phyloP scores from a whole-genome alignment of 2,888 invertebrate genomes.

The Epinotia nisella region DNA sequence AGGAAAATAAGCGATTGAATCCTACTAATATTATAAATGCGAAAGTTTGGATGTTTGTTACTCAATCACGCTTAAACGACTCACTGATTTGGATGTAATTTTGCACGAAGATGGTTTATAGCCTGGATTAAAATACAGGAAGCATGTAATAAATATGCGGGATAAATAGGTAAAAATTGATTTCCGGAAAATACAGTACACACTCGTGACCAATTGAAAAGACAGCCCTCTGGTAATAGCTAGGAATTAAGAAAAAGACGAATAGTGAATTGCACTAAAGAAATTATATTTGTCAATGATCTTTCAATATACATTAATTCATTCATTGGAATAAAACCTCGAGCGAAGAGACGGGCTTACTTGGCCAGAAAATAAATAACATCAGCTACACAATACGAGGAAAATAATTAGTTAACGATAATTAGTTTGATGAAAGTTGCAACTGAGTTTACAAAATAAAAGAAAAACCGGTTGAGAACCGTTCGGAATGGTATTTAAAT shows the following conservation, averaged over 20 bases:
- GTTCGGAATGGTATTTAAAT: slow-evolving; percentile 10
- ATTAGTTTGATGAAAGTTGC: background rate
- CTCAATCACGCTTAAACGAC: no score
- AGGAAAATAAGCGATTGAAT: no score
- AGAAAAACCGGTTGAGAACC: background rate
- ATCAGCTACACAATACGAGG: slow-evolving; percentile 24
- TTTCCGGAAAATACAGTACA: no score
- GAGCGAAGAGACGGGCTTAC: slow-evolving; percentile 47
- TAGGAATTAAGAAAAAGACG: slow-evolving; percentile 20
- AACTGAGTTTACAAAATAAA: background rate
- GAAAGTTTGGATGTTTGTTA: no score
- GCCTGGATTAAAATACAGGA: no score
- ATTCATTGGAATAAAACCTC: slow-evolving; percentile 55
- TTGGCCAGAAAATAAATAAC: slow-evolving; percentile 40
- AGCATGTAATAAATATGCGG: no score
- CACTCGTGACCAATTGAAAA: no score
- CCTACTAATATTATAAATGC: no score
- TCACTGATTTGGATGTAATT: no score
- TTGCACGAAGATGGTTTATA: no score
- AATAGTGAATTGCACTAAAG: slow-evolving; percentile 77
- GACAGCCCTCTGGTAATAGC: background rate
- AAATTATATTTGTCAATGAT: slow-evolving; percentile 79
- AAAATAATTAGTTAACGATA: slow-evolving; percentile 20
- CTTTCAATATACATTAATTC: slow-evolving; percentile 63
- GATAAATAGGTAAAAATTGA: no score